phyloP scores from a whole-genome alignment of 2,797 vertebrate species.

The Notamacropus eugenii region DNA sequence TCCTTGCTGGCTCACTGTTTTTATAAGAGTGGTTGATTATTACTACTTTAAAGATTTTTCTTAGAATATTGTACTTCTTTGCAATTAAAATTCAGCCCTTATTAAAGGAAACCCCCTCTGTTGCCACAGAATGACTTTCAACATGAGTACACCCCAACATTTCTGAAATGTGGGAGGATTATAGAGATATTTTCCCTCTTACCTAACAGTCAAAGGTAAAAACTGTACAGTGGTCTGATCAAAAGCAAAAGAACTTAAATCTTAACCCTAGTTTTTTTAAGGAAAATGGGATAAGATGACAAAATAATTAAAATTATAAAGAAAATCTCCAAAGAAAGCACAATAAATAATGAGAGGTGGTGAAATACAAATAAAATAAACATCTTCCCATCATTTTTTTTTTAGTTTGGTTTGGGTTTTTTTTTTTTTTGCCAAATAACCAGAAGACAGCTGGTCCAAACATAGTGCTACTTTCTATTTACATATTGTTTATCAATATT shows the following conservation, averaged over 20 bases:
- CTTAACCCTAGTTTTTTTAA: neutral
- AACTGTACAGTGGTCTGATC: neutral
- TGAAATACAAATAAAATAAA: neutral
- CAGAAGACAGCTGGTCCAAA: neutral
- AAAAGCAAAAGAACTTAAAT: neutral
- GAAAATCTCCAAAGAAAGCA: neutral
- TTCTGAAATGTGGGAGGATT: neutral
- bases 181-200: constrained; percentile 10
- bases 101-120: neutral
- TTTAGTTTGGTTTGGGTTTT: neutral
- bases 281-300: constrained; percentile 27
- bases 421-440: neutral
- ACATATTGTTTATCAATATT: neutral
- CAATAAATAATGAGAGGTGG: neutral
- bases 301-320: constrained; percentile 22
- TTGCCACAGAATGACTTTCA: neutral
- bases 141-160: neutral
- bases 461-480: neutral
- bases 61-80: constrained; percentile 17
- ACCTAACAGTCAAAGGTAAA: neutral
- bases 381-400: neutral
- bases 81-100: constrained; percentile 2
- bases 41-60: neutral
- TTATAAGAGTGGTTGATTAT: neutral
- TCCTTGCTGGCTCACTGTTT: neutral